Evolutionary conservation across 2,113 vertebrate species (phyloP).

Genomic region (Poeciliopsis retropinna): DNA sequence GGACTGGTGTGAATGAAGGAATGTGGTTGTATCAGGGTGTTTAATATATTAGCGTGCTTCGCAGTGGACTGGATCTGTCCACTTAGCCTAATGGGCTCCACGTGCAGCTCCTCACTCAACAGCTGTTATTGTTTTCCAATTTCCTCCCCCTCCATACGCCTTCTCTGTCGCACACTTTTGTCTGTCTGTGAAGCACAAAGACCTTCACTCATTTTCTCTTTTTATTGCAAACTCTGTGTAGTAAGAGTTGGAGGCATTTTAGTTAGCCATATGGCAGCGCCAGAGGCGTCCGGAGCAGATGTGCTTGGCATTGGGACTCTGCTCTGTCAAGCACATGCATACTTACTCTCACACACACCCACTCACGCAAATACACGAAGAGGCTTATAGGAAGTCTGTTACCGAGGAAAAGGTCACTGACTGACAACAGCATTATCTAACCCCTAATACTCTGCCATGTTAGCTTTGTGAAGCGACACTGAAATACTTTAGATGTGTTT

Average conservation of each 20-base stretch:
- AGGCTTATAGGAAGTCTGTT: conserved; percentile 44
- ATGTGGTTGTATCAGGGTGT: conserved; percentile 21
- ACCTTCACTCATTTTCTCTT: conserved; percentile 44
- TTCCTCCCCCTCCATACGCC: conserved; percentile 18
- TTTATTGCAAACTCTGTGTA: conserved; percentile 51
- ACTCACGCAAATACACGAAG: conserved; percentile 30
- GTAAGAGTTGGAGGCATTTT: conserved; percentile 58
- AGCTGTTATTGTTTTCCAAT: conserved; percentile 58
- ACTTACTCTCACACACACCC: conserved; percentile 41
- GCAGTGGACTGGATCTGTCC: conserved; percentile 29
- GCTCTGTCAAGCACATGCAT: conserved; percentile 63
- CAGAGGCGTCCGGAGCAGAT: conserved; percentile 75
- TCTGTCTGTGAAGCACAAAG: conserved; percentile 25
- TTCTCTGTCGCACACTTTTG: conserved; percentile 28
- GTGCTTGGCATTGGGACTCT: conserved; percentile 69
- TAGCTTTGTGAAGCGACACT: conserved; percentile 7
- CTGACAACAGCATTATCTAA: conserved; percentile 61
- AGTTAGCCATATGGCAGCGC: conserved; percentile 74
- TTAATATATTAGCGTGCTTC: conserved; percentile 44
- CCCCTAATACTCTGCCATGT: conserved; percentile 25
- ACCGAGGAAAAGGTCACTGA: conserved; percentile 65
- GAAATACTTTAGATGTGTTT: conserved; percentile 13
- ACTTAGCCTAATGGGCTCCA: conserved; percentile 55
- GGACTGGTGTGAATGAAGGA: conserved; percentile 5
- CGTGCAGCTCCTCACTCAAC: conserved; percentile 59